Conservation (phyloP, 1,140 invertebrate species). For the Ctenoplectra terminalis region DNA sequence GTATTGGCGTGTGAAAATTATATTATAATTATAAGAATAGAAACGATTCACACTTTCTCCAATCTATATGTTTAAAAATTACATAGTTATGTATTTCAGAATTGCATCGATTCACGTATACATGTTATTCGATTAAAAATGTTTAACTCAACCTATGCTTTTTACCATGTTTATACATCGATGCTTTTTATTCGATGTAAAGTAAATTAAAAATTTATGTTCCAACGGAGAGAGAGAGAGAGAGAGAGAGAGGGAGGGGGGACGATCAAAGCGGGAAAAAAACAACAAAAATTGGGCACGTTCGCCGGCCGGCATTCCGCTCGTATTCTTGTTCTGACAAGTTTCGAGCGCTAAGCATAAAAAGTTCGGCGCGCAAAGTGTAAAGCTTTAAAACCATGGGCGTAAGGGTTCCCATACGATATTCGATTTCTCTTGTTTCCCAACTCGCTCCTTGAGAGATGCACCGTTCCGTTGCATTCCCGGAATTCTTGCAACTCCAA, state of each 20-base stretch:
- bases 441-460: conserved; percentile 28
- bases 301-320: background rate
- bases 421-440: conserved; percentile 35
- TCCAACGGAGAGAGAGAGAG: no score
- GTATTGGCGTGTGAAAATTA: background rate
- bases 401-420: background rate
- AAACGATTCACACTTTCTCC: background rate
- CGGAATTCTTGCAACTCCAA: conserved; percentile 32
- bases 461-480: conserved; percentile 23
- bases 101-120: background rate
- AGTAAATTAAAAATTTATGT: background rate
- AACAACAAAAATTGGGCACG: conserved; percentile 7
- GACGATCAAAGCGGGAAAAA: background rate
- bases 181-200: background rate
- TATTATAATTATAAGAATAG: background rate
- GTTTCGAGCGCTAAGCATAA: background rate
- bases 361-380: background rate
- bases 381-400: background rate
- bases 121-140: background rate
- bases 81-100: no score
- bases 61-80: no score
- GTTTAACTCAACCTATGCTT: background rate
- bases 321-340: background rate
- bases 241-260: no score
- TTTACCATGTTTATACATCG: background rate